phyloP scores from a whole-genome alignment of 1,140 invertebrate species.

The Hormaphis cornu region DNA sequence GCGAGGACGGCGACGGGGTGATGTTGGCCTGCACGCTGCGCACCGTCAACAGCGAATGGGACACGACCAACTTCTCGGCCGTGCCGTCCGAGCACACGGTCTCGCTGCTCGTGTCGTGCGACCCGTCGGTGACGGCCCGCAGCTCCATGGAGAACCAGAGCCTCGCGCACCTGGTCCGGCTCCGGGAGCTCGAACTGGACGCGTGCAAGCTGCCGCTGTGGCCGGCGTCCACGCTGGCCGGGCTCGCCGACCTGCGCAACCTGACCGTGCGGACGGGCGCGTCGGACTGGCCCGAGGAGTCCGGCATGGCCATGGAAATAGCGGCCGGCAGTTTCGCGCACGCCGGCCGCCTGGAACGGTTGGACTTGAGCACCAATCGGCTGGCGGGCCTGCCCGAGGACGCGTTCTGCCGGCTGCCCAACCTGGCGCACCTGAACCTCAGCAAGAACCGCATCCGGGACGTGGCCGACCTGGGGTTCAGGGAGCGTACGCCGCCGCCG shows the following conservation, averaged over 20 bases:
- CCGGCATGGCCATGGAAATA: constrained; percentile 64
- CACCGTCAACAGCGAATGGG: constrained; percentile 70
- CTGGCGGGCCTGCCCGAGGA: constrained; percentile 78
- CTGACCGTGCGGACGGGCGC: constrained; percentile 71
- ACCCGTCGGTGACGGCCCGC: constrained; percentile 60
- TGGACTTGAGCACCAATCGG: constrained; percentile 80
- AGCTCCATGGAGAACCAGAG: constrained; percentile 64
- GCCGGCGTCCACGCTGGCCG: constrained; percentile 61
- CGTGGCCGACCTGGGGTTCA: constrained; percentile 69
- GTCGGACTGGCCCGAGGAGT: constrained; percentile 53
- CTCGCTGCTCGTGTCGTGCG: constrained; percentile 66
- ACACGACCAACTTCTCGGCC: constrained; percentile 77
- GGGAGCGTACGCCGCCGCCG: constrained; percentile 44
- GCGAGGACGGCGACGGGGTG: constrained; percentile 51
- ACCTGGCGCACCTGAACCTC: constrained; percentile 65
- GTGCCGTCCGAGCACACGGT: constrained; percentile 74
- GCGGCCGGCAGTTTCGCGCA: constrained; percentile 60
- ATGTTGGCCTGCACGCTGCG: constrained; percentile 66
- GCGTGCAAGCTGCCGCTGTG: constrained; percentile 74
- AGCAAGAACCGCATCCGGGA: constrained; percentile 77
- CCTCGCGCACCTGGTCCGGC: constrained; percentile 65
- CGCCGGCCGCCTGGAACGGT: constrained; percentile 61
- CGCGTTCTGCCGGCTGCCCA: constrained; percentile 70
- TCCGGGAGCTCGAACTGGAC: constrained; percentile 68
- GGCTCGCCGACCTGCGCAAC: constrained; percentile 64